Conservation (phyloP, 2,888 invertebrate genomes). For the Volucella inflata region DNA sequence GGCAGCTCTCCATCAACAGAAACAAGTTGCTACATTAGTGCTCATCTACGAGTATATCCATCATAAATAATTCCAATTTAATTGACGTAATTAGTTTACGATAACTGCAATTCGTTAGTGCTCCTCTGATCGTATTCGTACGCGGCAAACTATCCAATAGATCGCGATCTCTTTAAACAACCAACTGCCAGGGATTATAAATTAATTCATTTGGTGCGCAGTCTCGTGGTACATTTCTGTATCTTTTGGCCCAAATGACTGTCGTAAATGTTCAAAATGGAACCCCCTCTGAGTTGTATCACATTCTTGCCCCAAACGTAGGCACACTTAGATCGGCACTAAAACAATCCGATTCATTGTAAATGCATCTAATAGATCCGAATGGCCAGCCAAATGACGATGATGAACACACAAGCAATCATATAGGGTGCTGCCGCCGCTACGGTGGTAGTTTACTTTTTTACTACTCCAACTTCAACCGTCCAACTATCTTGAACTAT, state of each 20-base stretch:
- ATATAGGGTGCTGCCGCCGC: slow-evolving; percentile 32
- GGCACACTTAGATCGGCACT: slow-evolving; percentile 42
- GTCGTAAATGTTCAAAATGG: slow-evolving; percentile 33
- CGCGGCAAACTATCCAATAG: slow-evolving; percentile 3
- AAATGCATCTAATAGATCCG: slow-evolving; percentile 67
- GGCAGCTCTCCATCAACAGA: background rate
- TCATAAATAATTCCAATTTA: slow-evolving; percentile 59
- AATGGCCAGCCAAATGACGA: slow-evolving; percentile 54
- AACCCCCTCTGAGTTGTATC: slow-evolving; percentile 7
- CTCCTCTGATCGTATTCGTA: slow-evolving; percentile 26
- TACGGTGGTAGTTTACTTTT: slow-evolving; percentile 53
- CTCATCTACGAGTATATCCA: slow-evolving; percentile 25
- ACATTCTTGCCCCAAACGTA: background rate
- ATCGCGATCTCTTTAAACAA: slow-evolving; percentile 42
- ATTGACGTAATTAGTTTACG: slow-evolving; percentile 52
- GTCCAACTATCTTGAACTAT: too few species aligned
- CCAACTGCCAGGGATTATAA: slow-evolving; percentile 12
- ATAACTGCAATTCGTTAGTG: slow-evolving; percentile 55
- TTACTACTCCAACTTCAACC: slow-evolving; percentile 7
- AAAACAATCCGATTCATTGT: slow-evolving; percentile 65
- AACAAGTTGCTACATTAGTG: slow-evolving; percentile 38
- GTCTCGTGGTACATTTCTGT: background rate
- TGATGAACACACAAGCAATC: slow-evolving; percentile 56
- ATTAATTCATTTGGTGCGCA: slow-evolving; percentile 24
- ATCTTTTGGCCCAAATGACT: slow-evolving; percentile 16